Evolutionary conservation across 53 echinoderm and acorn worm genomes (phyloP).

Genomic region (Luidia sarsii): DNA sequence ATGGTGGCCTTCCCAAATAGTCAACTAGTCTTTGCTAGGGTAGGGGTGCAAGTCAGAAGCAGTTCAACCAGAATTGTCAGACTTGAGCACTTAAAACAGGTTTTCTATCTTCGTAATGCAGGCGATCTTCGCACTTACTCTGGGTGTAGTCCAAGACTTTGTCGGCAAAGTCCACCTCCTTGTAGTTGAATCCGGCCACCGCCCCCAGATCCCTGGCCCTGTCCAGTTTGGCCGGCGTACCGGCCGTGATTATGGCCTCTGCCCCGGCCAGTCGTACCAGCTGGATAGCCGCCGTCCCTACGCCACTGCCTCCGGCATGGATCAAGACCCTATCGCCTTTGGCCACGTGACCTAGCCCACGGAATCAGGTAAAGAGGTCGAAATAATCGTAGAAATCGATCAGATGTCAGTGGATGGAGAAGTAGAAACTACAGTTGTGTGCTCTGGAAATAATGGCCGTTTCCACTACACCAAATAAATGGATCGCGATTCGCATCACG

Average conservation of each 20-base stretch:
- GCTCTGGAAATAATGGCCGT: too few relatives aligned
- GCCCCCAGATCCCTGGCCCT: slow-evolving; percentile 78
- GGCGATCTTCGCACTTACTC: slow-evolving; percentile 76
- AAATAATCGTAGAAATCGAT: too few relatives aligned
- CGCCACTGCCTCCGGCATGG: slow-evolving; percentile 92
- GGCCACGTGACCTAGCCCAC: slow-evolving; percentile 45
- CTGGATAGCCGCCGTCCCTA: slow-evolving; percentile 89
- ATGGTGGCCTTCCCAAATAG: too few relatives aligned
- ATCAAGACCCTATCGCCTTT: slow-evolving; percentile 74
- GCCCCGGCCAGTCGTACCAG: slow-evolving; percentile 76
- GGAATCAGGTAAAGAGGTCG: too few relatives aligned
- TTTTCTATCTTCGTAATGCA: too few relatives aligned
- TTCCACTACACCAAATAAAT: too few relatives aligned
- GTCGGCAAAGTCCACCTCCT: slow-evolving; percentile 78
- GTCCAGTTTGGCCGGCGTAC: slow-evolving; percentile 73
- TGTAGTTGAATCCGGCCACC: slow-evolving; percentile 87
- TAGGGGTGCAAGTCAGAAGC: too few relatives aligned
- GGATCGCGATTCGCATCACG: too few relatives aligned
- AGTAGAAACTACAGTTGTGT: too few relatives aligned
- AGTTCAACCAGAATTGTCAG: background rate
- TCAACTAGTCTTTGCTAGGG: too few relatives aligned
- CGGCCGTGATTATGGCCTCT: slow-evolving; percentile 85
- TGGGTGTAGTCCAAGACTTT: slow-evolving; percentile 76
- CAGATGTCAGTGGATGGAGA: too few relatives aligned
- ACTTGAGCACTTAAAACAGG: too few relatives aligned